Evolutionary conservation across 1,140 invertebrate species (phyloP), one percentile per base, ranked within the genome.

Genomic region (Telenomus remus): DNA sequence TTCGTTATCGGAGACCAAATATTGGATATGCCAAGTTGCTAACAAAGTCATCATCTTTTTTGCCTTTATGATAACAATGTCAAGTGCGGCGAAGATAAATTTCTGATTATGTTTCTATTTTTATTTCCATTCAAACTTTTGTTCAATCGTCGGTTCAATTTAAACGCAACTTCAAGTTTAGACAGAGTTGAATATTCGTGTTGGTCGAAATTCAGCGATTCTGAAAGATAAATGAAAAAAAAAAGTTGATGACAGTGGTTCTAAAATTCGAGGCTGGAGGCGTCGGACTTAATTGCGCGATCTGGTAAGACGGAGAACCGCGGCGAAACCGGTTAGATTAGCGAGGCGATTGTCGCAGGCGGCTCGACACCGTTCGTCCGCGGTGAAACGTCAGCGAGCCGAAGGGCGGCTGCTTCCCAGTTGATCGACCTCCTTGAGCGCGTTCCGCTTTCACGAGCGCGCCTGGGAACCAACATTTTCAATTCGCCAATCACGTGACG

Each of bases 241-340:
- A 3, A 27, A 27, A 27, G 1, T 6, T 3, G 19, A 6, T 27
- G 19, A 27, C 19, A 27, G 6, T 27, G 6, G 1, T 3, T 27
- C 2, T 3, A 27, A 27, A 1, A 27, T 27, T 6, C 6, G 1
- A 27, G 6, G 19, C 2, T 27, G 19, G 19, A 27, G 2, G 19
- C 19, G 19, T 27, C 19, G 19, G 19, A 27, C 19, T 27, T 27
- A 27, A 27, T 27, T 27, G 6, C 19, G 6, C 1, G 54, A 46
- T 56, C 54, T 59, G 14, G 44, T 57, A 51, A 33, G 19, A n/a
- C 42, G 43, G 49, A 12, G 35, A 8, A 4, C 35, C 46, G 43
- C 7, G 33, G 54, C 48, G 4, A 44, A 74, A 74, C 61, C 61
- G 71, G 61, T 73, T 66, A 6, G 57, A 72, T 65, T 72, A 55